phyloP scores from a whole-genome alignment of 1,140 invertebrate genomes.

The Trichoplusia ni region DNA sequence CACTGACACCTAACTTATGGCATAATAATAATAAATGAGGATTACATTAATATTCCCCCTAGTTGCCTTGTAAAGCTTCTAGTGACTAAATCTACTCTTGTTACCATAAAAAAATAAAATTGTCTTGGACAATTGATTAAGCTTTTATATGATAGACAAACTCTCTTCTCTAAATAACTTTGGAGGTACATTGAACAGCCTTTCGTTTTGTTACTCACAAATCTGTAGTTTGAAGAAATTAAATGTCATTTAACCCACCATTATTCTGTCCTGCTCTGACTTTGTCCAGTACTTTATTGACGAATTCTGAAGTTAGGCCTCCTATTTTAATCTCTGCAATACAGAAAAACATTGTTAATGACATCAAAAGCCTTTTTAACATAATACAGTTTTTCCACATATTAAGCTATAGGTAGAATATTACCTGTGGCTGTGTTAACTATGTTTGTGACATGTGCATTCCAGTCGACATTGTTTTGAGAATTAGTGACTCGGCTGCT shows the following conservation, averaged over 20 bases:
- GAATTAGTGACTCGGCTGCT: conserved; percentile 61
- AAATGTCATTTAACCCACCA: conserved; percentile 67
- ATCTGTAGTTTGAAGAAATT: conserved; percentile 49
- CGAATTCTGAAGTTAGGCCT: conserved; percentile 72
- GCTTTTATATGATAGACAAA: conserved; percentile 62
- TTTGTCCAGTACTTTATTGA: conserved; percentile 74
- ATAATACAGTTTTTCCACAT: background rate
- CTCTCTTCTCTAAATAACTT: conserved; percentile 73
- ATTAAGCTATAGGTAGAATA: conserved; percentile 2
- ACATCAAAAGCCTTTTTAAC: background rate
- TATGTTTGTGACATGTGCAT: conserved; percentile 57
- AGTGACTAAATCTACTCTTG: conserved; percentile 67
- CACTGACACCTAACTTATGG: conserved; percentile 48
- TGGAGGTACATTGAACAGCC: conserved; percentile 81
- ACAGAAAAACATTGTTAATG: conserved; percentile 1
- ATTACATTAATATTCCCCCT: conserved; percentile 45
- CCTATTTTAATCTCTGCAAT: conserved; percentile 73
- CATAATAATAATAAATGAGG: conserved; percentile 43
- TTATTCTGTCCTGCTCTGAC: conserved; percentile 67
- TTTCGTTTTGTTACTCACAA: conserved; percentile 73
- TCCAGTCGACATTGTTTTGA: conserved; percentile 71
- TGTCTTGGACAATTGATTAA: conserved; percentile 76
- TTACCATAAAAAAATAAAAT: conserved; percentile 75
- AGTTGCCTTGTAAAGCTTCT: conserved; percentile 71
- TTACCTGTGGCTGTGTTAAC: conserved; percentile 70